These are phyloP conservation scores for Oreochromis tanganicae DNA, from an alignment of 2,113 vertebrate species.

Conservation along the genomic window DNA sequence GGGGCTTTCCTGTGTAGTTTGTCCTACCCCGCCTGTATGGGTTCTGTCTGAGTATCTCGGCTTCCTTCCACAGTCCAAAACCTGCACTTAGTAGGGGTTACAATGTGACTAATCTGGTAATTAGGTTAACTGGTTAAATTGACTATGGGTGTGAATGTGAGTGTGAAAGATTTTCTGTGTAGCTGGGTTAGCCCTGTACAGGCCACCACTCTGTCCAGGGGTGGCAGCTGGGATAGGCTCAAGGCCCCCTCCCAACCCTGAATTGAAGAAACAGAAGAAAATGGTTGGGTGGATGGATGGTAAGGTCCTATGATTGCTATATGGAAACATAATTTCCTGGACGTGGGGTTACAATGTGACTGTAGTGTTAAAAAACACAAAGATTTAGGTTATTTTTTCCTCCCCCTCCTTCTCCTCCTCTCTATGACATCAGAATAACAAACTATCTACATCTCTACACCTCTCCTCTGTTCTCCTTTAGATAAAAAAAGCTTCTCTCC, in stretches of 20 bases:
- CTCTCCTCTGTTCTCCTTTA: background rate
- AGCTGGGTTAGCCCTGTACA: background rate
- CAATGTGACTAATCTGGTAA: background rate
- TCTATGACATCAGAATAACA: background rate
- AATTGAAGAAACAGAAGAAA: background rate
- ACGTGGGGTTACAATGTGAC: background rate
- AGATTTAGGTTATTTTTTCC: background rate
- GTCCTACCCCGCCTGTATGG: background rate
- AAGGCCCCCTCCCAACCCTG: fast-evolving
- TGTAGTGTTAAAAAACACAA: background rate
- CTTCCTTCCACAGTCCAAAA: background rate
- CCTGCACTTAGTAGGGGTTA: background rate
- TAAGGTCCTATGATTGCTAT: background rate
- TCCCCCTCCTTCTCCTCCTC: background rate
- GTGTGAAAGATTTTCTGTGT: background rate
- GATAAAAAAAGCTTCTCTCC: constrained; percentile 34
- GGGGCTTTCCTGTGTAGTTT: background rate
- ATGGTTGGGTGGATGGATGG: background rate
- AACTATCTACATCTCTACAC: background rate
- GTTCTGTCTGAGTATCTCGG: background rate
- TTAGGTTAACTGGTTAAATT: background rate
- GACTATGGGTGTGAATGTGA: background rate
- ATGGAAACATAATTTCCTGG: background rate
- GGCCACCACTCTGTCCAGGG: background rate
- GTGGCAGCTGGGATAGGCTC: background rate